Evolutionary conservation across 2,888 invertebrate species (phyloP).

Genomic region (Cantharis lateralis): DNA sequence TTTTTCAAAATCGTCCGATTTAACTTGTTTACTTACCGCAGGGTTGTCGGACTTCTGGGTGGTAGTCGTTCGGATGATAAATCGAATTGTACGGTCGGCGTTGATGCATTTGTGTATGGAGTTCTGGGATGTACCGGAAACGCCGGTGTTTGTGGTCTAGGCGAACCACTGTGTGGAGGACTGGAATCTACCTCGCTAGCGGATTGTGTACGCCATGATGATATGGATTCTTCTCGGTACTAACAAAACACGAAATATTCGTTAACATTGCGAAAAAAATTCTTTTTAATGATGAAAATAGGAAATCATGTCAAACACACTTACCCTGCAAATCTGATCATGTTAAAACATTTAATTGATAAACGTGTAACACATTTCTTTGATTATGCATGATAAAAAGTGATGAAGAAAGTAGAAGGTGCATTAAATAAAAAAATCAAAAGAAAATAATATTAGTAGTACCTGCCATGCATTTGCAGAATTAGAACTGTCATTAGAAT

Average conservation of each 20-base stretch:
- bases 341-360: constrained; percentile 1
- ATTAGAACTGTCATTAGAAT: constrained; percentile 53
- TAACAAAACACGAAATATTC: constrained; percentile 36
- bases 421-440: constrained; percentile 8
- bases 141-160: constrained; percentile 86
- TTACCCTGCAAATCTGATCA: not conserved
- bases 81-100: constrained; percentile 63
- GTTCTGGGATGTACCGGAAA: constrained; percentile 92
- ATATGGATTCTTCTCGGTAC: constrained; percentile 68
- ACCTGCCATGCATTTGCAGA: constrained; percentile 60
- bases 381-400: not conserved
- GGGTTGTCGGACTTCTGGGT: constrained; percentile 79
- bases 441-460: constrained; percentile 42
- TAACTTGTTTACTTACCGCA: constrained; percentile 59
- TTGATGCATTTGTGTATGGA: constrained; percentile 78
- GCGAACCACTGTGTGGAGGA: constrained; percentile 60
- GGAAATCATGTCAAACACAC: not conserved
- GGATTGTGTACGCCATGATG: constrained; percentile 68
- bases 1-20: not conserved
- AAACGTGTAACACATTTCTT: not conserved
- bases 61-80: constrained; percentile 67
- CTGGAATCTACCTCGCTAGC: constrained; percentile 60
- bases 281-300: not conserved
- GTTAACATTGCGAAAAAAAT: not conserved
- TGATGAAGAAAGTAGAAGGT: not conserved